Percentiles rank a stretch among this genome's conserved stretches.
phyloP scores from a whole-genome alignment of 1,140 invertebrate genomes.

The Brachionus angularis region DNA sequence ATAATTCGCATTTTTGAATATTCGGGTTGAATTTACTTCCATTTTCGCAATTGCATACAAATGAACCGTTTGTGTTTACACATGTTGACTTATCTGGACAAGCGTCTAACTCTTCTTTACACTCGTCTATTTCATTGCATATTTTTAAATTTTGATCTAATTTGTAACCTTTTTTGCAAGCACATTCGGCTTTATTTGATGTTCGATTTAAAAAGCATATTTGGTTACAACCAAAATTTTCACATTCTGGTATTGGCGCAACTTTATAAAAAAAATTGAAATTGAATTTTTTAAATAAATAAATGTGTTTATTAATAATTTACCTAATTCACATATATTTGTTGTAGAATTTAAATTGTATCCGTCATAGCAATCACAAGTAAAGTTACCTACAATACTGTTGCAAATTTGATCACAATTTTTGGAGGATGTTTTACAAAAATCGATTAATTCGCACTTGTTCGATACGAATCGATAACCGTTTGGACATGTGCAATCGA shows the following conservation, averaged over 20 bases:
- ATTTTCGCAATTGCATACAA: slow-evolving; percentile 1
- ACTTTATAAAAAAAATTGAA: background rate
- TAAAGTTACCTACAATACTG: background rate
- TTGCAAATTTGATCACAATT: slow-evolving; percentile 26
- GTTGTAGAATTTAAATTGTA: background rate
- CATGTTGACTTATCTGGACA: slow-evolving; percentile 21
- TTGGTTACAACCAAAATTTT: background rate
- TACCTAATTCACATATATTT: background rate
- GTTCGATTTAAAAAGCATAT: background rate
- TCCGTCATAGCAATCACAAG: background rate
- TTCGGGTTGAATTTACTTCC: background rate
- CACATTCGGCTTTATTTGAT: background rate
- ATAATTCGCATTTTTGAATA: background rate
- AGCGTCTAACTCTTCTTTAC: background rate
- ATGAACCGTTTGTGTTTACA: background rate
- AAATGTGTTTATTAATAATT: background rate
- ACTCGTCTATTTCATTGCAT: background rate
- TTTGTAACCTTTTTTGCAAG: background rate
- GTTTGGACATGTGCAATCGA: slow-evolving; percentile 1
- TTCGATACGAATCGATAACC: background rate
- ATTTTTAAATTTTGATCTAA: background rate
- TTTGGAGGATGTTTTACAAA: slow-evolving; percentile 11
- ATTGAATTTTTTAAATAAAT: background rate
- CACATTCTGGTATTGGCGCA: background rate
- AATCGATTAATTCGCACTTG: slow-evolving; percentile 11